Percentiles rank a stretch among this genome's conserved stretches.
phyloP scores from a whole-genome alignment of 2,888 invertebrate species.

The Lapara coniferarum region DNA sequence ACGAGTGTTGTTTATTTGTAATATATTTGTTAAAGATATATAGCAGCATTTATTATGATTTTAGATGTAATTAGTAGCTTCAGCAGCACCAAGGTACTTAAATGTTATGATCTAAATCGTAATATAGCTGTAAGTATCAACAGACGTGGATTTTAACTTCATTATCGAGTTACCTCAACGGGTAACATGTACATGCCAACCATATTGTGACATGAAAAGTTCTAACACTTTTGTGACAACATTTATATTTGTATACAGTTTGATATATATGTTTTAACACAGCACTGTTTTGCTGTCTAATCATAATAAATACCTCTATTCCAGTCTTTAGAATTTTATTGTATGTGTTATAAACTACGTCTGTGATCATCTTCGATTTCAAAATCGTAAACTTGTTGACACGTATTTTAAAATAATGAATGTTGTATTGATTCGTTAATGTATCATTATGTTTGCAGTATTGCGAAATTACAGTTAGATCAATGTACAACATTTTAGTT shows the following conservation, averaged over 20 bases:
- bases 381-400: slow-evolving; percentile 6
- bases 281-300: slow-evolving; percentile 7
- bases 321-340: slow-evolving; percentile 13
- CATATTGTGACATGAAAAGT: background rate
- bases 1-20: slow-evolving; percentile 27
- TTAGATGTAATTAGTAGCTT: slow-evolving; percentile 45
- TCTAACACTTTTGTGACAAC: background rate
- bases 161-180: background rate
- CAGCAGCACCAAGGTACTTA: slow-evolving; percentile 68
- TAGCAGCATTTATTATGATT: slow-evolving; percentile 69
- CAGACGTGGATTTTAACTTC: slow-evolving; percentile 13
- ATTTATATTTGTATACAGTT: slow-evolving; percentile 8
- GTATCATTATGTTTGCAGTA: slow-evolving; percentile 51
- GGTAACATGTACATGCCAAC: background rate
- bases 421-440: slow-evolving; percentile 32
- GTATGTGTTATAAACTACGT: slow-evolving; percentile 16
- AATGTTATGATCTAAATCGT: slow-evolving; percentile 47
- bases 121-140: slow-evolving; percentile 25
- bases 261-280: background rate
- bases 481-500: slow-evolving; percentile 61
- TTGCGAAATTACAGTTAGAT: slow-evolving; percentile 55
- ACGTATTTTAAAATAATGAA: slow-evolving; percentile 22
- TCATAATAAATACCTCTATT: slow-evolving; percentile 23
- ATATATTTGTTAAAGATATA: slow-evolving; percentile 48
- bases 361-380: slow-evolving; percentile 19